phyloP scores from a whole-genome alignment of 2,113 vertebrate species.

The Aythya baeri region DNA sequence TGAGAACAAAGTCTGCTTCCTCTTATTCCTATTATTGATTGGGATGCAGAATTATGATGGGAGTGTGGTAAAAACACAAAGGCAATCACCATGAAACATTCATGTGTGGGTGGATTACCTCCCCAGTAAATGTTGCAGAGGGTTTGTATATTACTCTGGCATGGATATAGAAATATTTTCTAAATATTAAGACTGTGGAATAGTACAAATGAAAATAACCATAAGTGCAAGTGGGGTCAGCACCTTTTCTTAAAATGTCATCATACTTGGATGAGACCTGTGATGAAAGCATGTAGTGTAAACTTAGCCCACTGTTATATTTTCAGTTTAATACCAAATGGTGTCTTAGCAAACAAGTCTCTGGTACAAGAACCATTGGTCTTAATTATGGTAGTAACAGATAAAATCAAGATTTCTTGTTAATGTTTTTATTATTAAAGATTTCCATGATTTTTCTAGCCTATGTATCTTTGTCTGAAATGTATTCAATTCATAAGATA shows the following conservation, averaged over 20 bases:
- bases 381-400: not conserved
- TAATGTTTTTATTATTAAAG: not conserved
- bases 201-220: slow-evolving; percentile 42
- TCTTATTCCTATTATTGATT: slow-evolving; percentile 81
- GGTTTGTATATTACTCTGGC: slow-evolving; percentile 72
- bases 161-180: slow-evolving; percentile 6
- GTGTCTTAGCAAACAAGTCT: not conserved
- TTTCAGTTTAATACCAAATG: not conserved
- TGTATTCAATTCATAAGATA: not conserved
- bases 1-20: slow-evolving; percentile 33
- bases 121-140: slow-evolving; percentile 27
- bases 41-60: slow-evolving; percentile 78
- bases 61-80: slow-evolving; percentile 84
- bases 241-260: not conserved
- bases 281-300: not conserved
- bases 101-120: slow-evolving; percentile 73
- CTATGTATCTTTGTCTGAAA: not conserved
- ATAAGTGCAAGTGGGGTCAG: slow-evolving; percentile 1
- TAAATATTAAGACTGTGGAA: slow-evolving; percentile 50
- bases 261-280: not conserved
- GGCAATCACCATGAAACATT: slow-evolving; percentile 80
- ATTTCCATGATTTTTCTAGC: not conserved
- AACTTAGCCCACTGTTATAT: not conserved
- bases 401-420: not conserved
- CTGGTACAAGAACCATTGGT: not conserved